These are phyloP conservation scores for Eupsilia transversa DNA, from an alignment of 2,888 invertebrate genomes.

Conservation along the genomic window DNA sequence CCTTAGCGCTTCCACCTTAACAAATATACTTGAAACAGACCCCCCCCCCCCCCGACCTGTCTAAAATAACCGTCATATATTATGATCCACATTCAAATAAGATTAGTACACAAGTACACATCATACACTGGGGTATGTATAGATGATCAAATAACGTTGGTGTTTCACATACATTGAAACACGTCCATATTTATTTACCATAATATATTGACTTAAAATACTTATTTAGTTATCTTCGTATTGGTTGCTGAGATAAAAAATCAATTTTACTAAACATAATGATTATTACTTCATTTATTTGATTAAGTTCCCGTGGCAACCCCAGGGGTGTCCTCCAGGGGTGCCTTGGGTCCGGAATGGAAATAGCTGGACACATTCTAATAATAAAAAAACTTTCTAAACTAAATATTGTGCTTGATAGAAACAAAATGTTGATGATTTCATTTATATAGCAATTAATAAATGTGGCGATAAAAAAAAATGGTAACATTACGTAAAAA, in stretches of 20 bases:
- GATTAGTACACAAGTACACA: slow-evolving; percentile 34
- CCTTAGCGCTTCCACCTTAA: too few relatives aligned
- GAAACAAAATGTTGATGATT: too few relatives aligned
- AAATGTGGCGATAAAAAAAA: neutral
- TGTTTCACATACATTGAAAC: slow-evolving; percentile 25
- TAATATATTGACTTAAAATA: slow-evolving; percentile 6
- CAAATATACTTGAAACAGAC: neutral
- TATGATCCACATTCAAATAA: slow-evolving; percentile 48
- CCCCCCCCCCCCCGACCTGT: neutral
- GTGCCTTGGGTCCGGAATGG: too few relatives aligned
- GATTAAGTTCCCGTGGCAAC: too few relatives aligned
- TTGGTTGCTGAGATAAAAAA: neutral
- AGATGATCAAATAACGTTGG: slow-evolving; percentile 16
- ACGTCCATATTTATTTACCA: slow-evolving; percentile 26
- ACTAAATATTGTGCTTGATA: neutral
- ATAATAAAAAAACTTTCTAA: too few relatives aligned
- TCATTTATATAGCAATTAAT: neutral
- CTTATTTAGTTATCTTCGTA: neutral
- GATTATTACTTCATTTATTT: neutral
- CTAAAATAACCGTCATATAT: slow-evolving; percentile 43
- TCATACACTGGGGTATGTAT: slow-evolving; percentile 12
- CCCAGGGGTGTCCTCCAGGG: too few relatives aligned
- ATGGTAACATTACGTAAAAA: neutral
- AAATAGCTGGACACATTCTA: neutral
- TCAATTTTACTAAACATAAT: neutral